These are phyloP conservation scores for Trematomus bernacchii DNA, from an alignment of 2,797 vertebrate genomes.

Conservation along the genomic window DNA sequence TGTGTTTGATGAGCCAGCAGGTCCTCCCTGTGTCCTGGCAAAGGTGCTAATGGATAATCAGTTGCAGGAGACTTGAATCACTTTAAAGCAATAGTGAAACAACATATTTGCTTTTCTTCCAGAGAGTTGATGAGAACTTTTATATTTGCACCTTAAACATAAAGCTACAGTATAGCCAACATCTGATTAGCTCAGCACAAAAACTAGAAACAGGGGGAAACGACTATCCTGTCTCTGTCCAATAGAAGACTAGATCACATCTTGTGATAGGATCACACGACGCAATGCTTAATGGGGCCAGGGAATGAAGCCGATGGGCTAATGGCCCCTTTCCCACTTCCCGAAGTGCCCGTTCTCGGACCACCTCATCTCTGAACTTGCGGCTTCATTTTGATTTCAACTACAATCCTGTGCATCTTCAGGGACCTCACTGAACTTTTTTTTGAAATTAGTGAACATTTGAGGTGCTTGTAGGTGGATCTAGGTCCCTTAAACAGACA, in stretches of 20 bases:
- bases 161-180: neutral
- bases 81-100: constrained; percentile 24
- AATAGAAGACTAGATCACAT: too few species aligned
- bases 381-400: too few species aligned
- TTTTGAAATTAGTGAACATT: too few species aligned
- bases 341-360: too few species aligned
- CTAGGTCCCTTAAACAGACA: neutral
- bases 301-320: too few species aligned
- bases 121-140: neutral
- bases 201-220: neutral
- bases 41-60: constrained; percentile 69
- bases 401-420: too few species aligned
- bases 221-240: neutral
- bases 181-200: neutral
- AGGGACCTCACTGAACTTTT: too few species aligned
- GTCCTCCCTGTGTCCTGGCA: constrained; percentile 78
- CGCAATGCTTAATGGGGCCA: too few species aligned
- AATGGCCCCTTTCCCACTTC: too few species aligned
- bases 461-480: neutral
- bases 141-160: neutral
- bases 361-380: too few species aligned
- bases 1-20: constrained; percentile 73
- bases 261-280: too few species aligned
- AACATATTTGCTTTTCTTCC: constrained; percentile 16
- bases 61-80: constrained; percentile 60